A percentile compares a stretch with the other conserved stretches of the same genome.
Conservation (phyloP, 1,140 invertebrate species). For the Ctenoplectra terminalis region DNA sequence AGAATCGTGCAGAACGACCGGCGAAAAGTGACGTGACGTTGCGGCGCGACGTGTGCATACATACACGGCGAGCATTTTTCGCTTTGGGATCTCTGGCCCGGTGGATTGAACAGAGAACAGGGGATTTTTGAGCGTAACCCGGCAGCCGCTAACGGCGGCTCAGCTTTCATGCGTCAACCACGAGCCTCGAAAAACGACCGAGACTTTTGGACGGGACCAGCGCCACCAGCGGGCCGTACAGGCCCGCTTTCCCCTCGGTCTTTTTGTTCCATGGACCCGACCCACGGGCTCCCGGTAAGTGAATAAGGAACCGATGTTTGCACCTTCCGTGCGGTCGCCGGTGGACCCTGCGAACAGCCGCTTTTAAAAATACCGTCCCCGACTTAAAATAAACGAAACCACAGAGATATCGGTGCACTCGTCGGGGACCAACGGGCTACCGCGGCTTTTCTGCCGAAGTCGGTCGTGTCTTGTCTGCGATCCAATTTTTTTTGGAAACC, state of each 20-base stretch:
- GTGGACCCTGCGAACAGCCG: conserved; percentile 4
- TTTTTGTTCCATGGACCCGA: conserved; percentile 9
- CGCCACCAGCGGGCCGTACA: background rate
- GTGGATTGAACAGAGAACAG: conserved; percentile 5
- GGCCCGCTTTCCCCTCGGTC: conserved; percentile 19
- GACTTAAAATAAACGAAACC: conserved; percentile 51
- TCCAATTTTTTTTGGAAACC: background rate
- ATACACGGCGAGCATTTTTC: conserved; percentile 32
- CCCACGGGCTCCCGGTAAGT: conserved; percentile 9
- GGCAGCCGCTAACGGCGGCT: conserved; percentile 55
- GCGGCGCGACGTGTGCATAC: conserved; percentile 28
- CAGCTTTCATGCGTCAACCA: conserved; percentile 57
- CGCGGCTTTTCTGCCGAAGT: background rate
- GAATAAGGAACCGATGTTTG: conserved; percentile 56
- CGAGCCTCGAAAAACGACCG: conserved; percentile 51
- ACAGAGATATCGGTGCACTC: conserved; percentile 20
- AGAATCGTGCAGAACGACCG: conserved; percentile 2
- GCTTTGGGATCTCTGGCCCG: conserved; percentile 28
- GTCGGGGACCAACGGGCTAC: background rate
- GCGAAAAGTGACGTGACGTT: conserved; percentile 44
- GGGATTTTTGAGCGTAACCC: conserved; percentile 50
- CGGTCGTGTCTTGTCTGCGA: background rate
- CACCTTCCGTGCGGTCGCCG: conserved; percentile 46
- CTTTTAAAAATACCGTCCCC: conserved; percentile 45
- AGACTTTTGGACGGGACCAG: conserved; percentile 3